Evolutionary conservation across 2,797 vertebrate species (phyloP), one percentile per base, ranked within the genome.

Genomic region (Eupleurogrammus muticus): DNA sequence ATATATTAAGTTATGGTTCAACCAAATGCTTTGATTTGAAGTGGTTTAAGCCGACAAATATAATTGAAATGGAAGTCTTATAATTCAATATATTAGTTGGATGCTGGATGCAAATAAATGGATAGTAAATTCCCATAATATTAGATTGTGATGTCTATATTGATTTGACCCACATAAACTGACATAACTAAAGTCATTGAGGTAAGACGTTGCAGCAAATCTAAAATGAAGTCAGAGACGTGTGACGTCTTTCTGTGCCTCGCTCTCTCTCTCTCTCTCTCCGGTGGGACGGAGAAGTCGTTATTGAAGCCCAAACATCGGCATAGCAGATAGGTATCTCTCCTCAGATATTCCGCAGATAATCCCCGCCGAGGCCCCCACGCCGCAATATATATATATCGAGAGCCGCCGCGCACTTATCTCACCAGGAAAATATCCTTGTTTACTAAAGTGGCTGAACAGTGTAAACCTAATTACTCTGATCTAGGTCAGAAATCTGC

Each of bases 401-500:
- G 9, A 77, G 66, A 61, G 73, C 81, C 48, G 74, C 61, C 32
- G 72, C 53, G 36, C 81, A 83, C 86, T 72, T 77, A 77, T 88
- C 90, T 87, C 81, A 81, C 73, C 77, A 73, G 87, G 76, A 85
- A 87, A 88, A 82, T 65, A 85, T 73, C 82, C 79, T 79, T 90
- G 88, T 92, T 93, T 90, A 90, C 91, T 76, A 84, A 90, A 89
- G 82, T 82, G 83, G 76, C 81, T 84, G 80, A 92, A 89, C 87
- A 87, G 86, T 83, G 89, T 89, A 85, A 77, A 91, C 87, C 90
- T 89, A 93, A 93, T 92, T 93, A 91, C 87, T 89, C 79, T 89
- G 83, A 93, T 92, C 79, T 92, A 88, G 91, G 92, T 93, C 90
- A 93, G 85, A 85, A 86, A 90, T 90, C 73, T 80, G 79, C 87